Percentiles rank a stretch among this genome's conserved stretches.
phyloP scores from a whole-genome alignment of 2,797 vertebrate genomes.

The Cryptoblepharus egeriae region DNA sequence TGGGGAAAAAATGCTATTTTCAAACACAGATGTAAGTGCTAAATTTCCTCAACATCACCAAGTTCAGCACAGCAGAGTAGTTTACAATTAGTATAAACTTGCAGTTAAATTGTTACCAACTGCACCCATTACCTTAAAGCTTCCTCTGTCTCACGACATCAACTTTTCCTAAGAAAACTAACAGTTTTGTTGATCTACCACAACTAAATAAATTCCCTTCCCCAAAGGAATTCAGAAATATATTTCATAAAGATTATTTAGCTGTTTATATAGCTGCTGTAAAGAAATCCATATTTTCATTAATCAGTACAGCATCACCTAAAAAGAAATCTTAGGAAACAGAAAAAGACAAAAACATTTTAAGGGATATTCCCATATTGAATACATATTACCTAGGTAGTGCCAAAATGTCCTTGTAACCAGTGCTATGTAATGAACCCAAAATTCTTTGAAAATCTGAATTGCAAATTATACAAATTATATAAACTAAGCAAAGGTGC shows the following conservation, averaged over 20 bases:
- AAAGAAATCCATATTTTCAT: conserved; percentile 31
- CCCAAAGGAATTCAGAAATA: not conserved
- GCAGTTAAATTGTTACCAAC: not conserved
- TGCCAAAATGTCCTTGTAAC: conserved; percentile 25
- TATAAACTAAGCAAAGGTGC: not conserved
- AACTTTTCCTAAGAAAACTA: not conserved
- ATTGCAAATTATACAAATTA: not conserved
- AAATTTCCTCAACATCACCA: not conserved
- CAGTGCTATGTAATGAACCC: not conserved
- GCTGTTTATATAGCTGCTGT: conserved; percentile 34
- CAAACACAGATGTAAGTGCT: not conserved
- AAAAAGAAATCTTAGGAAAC: conserved; percentile 31
- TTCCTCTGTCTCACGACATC: not conserved
- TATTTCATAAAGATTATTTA: conserved; percentile 32
- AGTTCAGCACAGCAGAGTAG: not conserved
- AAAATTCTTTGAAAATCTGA: no score
- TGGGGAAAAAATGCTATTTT: not conserved
- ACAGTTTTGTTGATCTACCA: not conserved
- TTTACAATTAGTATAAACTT: not conserved
- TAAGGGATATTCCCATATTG: not conserved
- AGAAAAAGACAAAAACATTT: conserved; percentile 27
- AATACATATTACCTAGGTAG: not conserved
- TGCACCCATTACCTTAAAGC: not conserved
- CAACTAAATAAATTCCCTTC: conserved; percentile 25
- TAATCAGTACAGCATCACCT: not conserved